Conservation (phyloP, 2,888 invertebrate species). For the Drosophila pegasa region DNA sequence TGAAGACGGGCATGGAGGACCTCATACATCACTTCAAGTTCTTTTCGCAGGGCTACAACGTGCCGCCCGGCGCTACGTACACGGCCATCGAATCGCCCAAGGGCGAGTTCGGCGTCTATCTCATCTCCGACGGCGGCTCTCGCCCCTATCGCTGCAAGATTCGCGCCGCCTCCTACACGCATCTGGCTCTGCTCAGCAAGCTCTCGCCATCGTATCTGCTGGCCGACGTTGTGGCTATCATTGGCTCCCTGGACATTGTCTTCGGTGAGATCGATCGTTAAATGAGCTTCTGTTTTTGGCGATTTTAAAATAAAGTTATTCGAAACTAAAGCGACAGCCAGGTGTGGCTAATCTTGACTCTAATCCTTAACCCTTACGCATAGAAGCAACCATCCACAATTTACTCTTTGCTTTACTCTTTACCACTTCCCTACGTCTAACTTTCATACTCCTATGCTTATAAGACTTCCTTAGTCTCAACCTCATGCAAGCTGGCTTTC, state of each 20-base stretch:
- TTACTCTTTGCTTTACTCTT: no score
- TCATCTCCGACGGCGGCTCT: conserved; percentile 93
- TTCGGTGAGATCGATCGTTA: conserved; percentile 88
- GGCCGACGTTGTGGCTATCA: conserved; percentile 92
- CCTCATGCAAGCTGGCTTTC: no score
- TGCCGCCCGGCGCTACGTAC: conserved; percentile 94
- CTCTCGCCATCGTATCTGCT: conserved; percentile 88
- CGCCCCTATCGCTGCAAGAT: conserved; percentile 90
- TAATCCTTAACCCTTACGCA: no score
- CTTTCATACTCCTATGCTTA: no score
- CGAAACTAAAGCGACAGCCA: not conserved
- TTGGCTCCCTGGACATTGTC: conserved; percentile 89
- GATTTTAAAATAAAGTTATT: not conserved
- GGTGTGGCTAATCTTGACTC: no score
- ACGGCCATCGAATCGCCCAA: conserved; percentile 93
- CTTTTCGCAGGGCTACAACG: conserved; percentile 92
- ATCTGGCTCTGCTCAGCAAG: conserved; percentile 88
- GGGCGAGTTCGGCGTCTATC: conserved; percentile 94
- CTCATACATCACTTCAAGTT: conserved; percentile 96
- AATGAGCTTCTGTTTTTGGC: not conserved
- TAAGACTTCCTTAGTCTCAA: no score
- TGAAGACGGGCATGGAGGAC: conserved; percentile 95
- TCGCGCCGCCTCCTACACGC: conserved; percentile 87
- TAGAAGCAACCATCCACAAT: no score
- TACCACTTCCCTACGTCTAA: no score